These are phyloP conservation scores for Tromatobia lineatoria DNA, from an alignment of 2,888 invertebrate genomes.

Conservation along the genomic window DNA sequence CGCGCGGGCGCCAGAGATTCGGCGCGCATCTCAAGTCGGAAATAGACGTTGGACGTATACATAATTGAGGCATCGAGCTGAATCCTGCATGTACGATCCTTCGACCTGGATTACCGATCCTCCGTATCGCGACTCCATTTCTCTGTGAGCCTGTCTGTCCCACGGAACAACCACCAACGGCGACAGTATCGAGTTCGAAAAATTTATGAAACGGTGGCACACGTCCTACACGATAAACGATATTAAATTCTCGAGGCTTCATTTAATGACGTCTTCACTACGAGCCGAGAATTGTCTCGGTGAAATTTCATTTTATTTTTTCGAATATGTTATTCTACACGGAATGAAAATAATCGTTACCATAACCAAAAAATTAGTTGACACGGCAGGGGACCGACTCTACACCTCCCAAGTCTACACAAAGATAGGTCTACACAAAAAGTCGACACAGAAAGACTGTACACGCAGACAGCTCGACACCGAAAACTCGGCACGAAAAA, in stretches of 20 bases:
- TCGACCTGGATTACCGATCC: slow-evolving; percentile 64
- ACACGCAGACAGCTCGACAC: too few relatives aligned
- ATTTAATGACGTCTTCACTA: slow-evolving; percentile 15
- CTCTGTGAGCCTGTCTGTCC: slow-evolving; percentile 16
- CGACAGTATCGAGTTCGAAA: slow-evolving; percentile 8
- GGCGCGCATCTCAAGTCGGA: slow-evolving; percentile 64
- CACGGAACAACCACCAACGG: slow-evolving; percentile 3
- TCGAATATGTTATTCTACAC: background rate
- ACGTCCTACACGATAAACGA: background rate
- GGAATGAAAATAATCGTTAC: too few relatives aligned
- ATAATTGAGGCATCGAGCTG: slow-evolving; percentile 66
- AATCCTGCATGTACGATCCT: slow-evolving; percentile 68
- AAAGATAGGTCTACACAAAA: too few relatives aligned
- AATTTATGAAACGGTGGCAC: slow-evolving; percentile 24
- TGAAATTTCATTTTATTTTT: background rate
- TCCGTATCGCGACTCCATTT: slow-evolving; percentile 1
- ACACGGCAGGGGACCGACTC: too few relatives aligned
- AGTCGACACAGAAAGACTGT: too few relatives aligned
- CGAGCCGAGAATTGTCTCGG: background rate
- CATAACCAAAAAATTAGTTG: too few relatives aligned
- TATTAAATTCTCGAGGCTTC: slow-evolving; percentile 3
- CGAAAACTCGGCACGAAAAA: too few relatives aligned
- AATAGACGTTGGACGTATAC: slow-evolving; percentile 65
- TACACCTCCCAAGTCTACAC: too few relatives aligned
- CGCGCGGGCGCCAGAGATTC: slow-evolving; percentile 42